These are phyloP conservation scores for Drosophila cyrtoloma DNA, from an alignment of 2,888 invertebrate genomes.

Conservation along the genomic window DNA sequence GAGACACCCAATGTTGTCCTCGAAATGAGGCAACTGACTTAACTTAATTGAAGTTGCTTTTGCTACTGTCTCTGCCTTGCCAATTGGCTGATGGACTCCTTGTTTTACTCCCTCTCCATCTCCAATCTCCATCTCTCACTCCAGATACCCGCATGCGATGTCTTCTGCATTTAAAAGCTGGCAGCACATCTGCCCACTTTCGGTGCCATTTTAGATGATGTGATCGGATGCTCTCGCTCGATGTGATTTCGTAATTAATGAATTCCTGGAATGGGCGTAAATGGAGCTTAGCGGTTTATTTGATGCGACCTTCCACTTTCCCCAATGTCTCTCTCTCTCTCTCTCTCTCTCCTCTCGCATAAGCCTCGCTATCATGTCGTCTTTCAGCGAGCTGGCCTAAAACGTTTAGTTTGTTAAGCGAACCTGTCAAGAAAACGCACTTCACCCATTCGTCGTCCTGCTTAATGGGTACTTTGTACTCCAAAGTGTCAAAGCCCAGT, in stretches of 20 bases:
- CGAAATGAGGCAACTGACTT: conserved; percentile 80
- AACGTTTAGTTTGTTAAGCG: conserved; percentile 27
- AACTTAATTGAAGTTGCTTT: conserved; percentile 79
- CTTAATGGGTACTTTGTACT: conserved; percentile 29
- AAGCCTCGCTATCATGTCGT: neutral
- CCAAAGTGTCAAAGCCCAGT: conserved; percentile 20
- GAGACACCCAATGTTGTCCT: conserved; percentile 45
- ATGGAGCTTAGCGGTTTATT: conserved; percentile 69
- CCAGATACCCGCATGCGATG: conserved; percentile 25
- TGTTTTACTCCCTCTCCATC: neutral
- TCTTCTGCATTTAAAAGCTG: conserved; percentile 63
- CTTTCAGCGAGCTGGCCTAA: conserved; percentile 39
- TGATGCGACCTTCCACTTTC: conserved; percentile 13
- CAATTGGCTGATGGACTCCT: conserved; percentile 38
- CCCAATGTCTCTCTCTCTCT: neutral
- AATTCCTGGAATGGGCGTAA: conserved; percentile 61
- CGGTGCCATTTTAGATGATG: conserved; percentile 51
- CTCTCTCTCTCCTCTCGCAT: neutral
- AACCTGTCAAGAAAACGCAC: conserved; percentile 47
- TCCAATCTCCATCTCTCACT: neutral
- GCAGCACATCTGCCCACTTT: conserved; percentile 21
- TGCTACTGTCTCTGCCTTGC: conserved; percentile 34
- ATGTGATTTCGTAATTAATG: conserved; percentile 78
- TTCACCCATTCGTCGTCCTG: conserved; percentile 29
- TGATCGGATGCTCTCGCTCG: conserved; percentile 72